phyloP scores from a whole-genome alignment of 2,797 vertebrate species.

The Acipenser ruthenus region DNA sequence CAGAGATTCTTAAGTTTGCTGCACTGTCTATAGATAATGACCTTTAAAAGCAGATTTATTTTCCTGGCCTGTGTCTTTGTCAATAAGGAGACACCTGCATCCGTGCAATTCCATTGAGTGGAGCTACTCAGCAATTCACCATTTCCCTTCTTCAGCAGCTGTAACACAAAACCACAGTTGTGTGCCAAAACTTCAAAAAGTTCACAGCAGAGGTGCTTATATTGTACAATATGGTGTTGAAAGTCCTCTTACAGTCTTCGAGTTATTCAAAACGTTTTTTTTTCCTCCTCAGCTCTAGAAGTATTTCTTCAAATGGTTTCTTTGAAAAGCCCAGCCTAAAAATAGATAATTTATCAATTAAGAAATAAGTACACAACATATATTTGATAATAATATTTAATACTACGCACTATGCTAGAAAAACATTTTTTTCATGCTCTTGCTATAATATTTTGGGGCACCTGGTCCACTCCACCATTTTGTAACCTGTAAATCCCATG shows the following conservation, averaged over 20 bases:
- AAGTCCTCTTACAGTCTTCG: not conserved
- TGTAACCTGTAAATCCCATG: no score
- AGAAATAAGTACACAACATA: no score
- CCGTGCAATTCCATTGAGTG: conserved; percentile 32
- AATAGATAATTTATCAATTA: no score
- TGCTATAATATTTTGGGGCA: no score
- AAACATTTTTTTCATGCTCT: no score
- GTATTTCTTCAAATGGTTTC: not conserved
- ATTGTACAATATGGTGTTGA: conserved; percentile 1
- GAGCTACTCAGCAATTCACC: conserved; percentile 29
- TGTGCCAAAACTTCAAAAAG: conserved; percentile 63
- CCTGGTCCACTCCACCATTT: no score
- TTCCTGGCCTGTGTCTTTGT: conserved; percentile 38
- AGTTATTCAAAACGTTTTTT: not conserved
- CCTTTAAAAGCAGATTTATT: conserved; percentile 41
- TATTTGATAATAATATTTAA: no score
- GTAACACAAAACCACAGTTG: conserved; percentile 47
- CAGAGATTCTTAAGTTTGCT: not conserved
- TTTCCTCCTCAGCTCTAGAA: not conserved
- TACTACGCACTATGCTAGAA: no score
- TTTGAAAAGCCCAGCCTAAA: not conserved
- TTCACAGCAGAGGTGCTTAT: conserved; percentile 54
- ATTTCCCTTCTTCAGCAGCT: conserved; percentile 47
- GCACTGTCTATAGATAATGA: conserved; percentile 25
- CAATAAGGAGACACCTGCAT: conserved; percentile 66